Evolutionary conservation across 2,888 invertebrate genomes (phyloP).

Genomic region (Rotaria macrura): DNA sequence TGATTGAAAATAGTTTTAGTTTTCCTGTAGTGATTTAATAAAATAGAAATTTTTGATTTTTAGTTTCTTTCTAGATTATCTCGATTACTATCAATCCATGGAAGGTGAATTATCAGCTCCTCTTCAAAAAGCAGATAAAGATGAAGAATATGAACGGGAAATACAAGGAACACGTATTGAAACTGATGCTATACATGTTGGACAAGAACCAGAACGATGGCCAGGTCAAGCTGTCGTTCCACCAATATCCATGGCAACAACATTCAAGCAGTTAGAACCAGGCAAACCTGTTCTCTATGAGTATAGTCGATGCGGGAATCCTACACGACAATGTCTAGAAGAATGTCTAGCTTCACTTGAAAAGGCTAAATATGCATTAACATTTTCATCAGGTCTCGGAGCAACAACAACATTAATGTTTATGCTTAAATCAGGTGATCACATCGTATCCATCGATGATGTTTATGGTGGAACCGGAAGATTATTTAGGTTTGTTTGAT

Average conservation of each 20-base stretch:
- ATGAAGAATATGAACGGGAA: background rate
- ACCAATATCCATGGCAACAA: constrained; percentile 78
- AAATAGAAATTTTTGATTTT: too few species aligned
- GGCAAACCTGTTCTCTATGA: constrained; percentile 75
- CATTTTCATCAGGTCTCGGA: constrained; percentile 80
- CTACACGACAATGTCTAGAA: constrained; percentile 76
- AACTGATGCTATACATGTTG: constrained; percentile 58
- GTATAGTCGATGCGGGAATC: constrained; percentile 86
- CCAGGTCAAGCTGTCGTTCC: constrained; percentile 62
- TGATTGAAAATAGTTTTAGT: too few species aligned
- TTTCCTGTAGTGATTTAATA: too few species aligned
- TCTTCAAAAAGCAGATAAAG: background rate
- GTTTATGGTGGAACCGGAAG: constrained; percentile 69
- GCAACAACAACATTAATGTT: constrained; percentile 66
- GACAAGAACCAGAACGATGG: constrained; percentile 84
- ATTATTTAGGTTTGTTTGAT: constrained; percentile 26
- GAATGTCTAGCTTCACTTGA: constrained; percentile 78
- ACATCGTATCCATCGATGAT: constrained; percentile 78
- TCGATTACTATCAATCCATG: background rate
- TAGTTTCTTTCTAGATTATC: too few species aligned
- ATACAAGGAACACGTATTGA: background rate
- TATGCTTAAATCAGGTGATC: constrained; percentile 72
- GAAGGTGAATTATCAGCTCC: background rate
- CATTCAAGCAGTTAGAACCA: constrained; percentile 77
- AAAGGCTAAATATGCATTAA: constrained; percentile 65